Evolutionary conservation across 2,888 invertebrate species (phyloP).

Genomic region (Lobophora halterata): DNA sequence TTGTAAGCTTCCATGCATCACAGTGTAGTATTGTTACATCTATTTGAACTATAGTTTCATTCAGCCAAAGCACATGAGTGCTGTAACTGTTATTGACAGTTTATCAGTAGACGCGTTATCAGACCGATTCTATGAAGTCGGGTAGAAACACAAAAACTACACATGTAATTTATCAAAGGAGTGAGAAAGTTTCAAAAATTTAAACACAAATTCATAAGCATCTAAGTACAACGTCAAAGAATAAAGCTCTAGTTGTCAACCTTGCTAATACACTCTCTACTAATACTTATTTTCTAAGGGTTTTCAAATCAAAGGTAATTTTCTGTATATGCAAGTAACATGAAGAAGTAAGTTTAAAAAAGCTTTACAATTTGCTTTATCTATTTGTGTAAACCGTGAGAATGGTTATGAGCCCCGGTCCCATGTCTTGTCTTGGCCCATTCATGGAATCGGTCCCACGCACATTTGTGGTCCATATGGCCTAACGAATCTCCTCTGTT

Average conservation of each 20-base stretch:
- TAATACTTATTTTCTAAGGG: too few species aligned
- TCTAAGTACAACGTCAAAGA: too few species aligned
- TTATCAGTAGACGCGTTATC: slow-evolving; percentile 27
- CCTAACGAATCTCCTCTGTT: slow-evolving; percentile 29
- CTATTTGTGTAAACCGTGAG: slow-evolving; percentile 63
- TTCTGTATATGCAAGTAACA: too few species aligned
- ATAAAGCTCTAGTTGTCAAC: too few species aligned
- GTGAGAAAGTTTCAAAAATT: slow-evolving; percentile 8
- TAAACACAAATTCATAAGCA: too few species aligned
- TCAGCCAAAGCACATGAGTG: slow-evolving; percentile 28
- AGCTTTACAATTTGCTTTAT: slow-evolving; percentile 32
- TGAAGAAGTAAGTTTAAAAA: slow-evolving; percentile 10
- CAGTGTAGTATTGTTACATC: too few species aligned
- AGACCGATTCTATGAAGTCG: slow-evolving; percentile 34
- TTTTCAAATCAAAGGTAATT: too few species aligned
- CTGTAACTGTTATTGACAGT: slow-evolving; percentile 24
- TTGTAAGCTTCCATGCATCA: too few species aligned
- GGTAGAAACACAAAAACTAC: slow-evolving; percentile 33
- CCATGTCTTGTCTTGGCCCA: slow-evolving; percentile 63
- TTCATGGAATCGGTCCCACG: slow-evolving; percentile 70
- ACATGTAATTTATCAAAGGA: slow-evolving; percentile 36
- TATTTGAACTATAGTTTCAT: slow-evolving; percentile 28
- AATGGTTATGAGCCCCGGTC: slow-evolving; percentile 56
- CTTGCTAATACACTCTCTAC: too few species aligned
- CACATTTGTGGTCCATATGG: slow-evolving; percentile 69